Evolutionary conservation across 2,888 invertebrate genomes (phyloP).

Genomic region (Fragum fragum): DNA sequence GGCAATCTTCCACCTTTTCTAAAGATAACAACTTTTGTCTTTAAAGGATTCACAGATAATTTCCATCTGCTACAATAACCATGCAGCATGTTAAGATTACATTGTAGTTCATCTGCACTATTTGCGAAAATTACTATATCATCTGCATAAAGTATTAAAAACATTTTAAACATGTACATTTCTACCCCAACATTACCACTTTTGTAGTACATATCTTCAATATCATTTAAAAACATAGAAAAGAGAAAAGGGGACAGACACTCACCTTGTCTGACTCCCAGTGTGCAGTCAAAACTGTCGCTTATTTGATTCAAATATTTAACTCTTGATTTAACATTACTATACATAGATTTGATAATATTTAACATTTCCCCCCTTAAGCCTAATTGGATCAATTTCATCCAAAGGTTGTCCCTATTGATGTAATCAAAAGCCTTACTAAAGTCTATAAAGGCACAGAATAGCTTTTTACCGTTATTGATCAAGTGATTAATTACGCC

Average conservation of each 20-base stretch:
- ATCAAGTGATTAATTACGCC: too few relatives aligned
- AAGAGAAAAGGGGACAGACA: slow-evolving; percentile 47
- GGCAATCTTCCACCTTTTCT: slow-evolving; percentile 38
- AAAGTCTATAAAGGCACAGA: too few relatives aligned
- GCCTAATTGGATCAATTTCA: slow-evolving; percentile 27
- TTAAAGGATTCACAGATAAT: slow-evolving; percentile 16
- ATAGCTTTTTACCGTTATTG: too few relatives aligned
- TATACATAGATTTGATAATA: too few relatives aligned
- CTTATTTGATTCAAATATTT: neutral
- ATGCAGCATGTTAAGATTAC: slow-evolving; percentile 7
- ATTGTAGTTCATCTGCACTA: slow-evolving; percentile 17
- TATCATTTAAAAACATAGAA: slow-evolving; percentile 41
- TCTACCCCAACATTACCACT: slow-evolving; percentile 25
- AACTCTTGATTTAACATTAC: too few relatives aligned
- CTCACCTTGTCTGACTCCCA: slow-evolving; percentile 41
- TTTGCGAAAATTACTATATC: slow-evolving; percentile 42
- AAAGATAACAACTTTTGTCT: slow-evolving; percentile 40
- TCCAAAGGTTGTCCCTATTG: slow-evolving; percentile 33
- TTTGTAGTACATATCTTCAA: slow-evolving; percentile 19
- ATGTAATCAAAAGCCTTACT: slow-evolving; percentile 40
- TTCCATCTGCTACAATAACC: slow-evolving; percentile 33
- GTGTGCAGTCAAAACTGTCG: slow-evolving; percentile 26
- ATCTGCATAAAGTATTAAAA: slow-evolving; percentile 38
- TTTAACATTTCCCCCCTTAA: slow-evolving; percentile 37
- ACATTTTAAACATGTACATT: slow-evolving; percentile 33